Evolutionary conservation across 1,140 invertebrate genomes (phyloP).

Genomic region (Leptinotarsa texana): DNA sequence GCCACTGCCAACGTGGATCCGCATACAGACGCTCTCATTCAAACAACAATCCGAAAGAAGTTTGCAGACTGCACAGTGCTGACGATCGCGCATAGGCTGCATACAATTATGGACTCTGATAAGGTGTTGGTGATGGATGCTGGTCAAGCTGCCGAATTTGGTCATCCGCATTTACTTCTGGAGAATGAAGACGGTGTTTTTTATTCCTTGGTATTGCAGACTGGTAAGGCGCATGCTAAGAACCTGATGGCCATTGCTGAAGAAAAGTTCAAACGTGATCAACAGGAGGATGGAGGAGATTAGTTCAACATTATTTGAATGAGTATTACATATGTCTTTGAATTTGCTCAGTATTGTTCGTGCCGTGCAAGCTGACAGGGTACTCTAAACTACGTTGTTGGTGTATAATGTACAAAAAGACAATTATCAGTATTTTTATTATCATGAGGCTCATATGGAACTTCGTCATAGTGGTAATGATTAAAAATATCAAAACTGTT

Average conservation of each 20-base stretch:
- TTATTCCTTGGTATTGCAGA: constrained; percentile 67
- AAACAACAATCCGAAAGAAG: constrained; percentile 62
- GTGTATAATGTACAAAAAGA: too few species aligned
- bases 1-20: constrained; percentile 67
- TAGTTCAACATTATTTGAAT: too few species aligned
- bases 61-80: constrained; percentile 69
- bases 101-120: constrained; percentile 73
- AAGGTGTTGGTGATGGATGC: constrained; percentile 65
- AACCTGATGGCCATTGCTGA: constrained; percentile 65
- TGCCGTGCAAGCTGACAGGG: too few species aligned
- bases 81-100: constrained; percentile 71
- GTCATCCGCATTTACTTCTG: constrained; percentile 64
- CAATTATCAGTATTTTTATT: too few species aligned
- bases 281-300: not conserved
- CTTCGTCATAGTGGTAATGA: too few species aligned
- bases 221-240: constrained; percentile 64
- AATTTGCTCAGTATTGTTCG: too few species aligned
- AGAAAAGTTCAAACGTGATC: constrained; percentile 8
- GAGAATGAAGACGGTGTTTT: constrained; percentile 59
- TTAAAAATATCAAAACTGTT: too few species aligned
- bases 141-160: constrained; percentile 61
- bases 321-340: too few species aligned
- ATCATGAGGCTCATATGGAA: too few species aligned
- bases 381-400: too few species aligned
- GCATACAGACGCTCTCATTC: constrained; percentile 65